phyloP scores from a whole-genome alignment of 2,888 invertebrate genomes.

The Noctua janthe region DNA sequence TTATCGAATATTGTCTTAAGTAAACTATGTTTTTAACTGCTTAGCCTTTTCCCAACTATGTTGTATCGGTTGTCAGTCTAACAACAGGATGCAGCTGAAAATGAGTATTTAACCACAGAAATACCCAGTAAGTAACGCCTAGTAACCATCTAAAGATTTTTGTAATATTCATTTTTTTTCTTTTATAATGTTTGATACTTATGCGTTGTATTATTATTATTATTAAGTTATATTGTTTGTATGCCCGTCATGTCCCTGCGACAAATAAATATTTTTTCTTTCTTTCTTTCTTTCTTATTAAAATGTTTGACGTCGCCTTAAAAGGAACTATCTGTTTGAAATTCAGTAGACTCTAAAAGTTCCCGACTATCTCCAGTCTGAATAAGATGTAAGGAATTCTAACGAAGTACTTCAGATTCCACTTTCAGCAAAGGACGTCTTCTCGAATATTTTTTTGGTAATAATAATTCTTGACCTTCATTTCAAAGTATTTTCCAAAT shows the following conservation, averaged over 20 bases:
- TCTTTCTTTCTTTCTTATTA: neutral
- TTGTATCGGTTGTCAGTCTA: neutral
- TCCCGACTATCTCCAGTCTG: slow-evolving; percentile 62
- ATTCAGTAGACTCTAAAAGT: slow-evolving; percentile 68
- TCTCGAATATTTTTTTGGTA: slow-evolving; percentile 49
- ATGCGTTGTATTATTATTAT: too few relatives aligned
- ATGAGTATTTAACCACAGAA: neutral
- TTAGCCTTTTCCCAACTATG: neutral
- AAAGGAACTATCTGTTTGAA: slow-evolving; percentile 65
- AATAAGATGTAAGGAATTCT: slow-evolving; percentile 67
- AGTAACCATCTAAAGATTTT: neutral
- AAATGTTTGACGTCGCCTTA: slow-evolving; percentile 20
- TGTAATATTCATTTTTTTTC: too few relatives aligned
- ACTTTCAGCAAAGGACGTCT: slow-evolving; percentile 43
- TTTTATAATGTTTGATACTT: too few relatives aligned
- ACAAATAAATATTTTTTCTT: too few relatives aligned
- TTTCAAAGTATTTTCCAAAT: slow-evolving; percentile 21
- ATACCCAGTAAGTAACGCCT: neutral
- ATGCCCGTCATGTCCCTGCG: too few relatives aligned
- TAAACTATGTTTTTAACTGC: neutral
- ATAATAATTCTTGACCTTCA: slow-evolving; percentile 33
- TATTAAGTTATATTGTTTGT: too few relatives aligned
- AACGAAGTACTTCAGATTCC: slow-evolving; percentile 61
- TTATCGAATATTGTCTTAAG: neutral
- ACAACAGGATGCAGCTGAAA: neutral